A percentile compares a stretch with the other conserved stretches of the same genome.
Evolutionary conservation across 2,797 vertebrate species (phyloP).

Genomic region (Bradypodion pumilum): DNA sequence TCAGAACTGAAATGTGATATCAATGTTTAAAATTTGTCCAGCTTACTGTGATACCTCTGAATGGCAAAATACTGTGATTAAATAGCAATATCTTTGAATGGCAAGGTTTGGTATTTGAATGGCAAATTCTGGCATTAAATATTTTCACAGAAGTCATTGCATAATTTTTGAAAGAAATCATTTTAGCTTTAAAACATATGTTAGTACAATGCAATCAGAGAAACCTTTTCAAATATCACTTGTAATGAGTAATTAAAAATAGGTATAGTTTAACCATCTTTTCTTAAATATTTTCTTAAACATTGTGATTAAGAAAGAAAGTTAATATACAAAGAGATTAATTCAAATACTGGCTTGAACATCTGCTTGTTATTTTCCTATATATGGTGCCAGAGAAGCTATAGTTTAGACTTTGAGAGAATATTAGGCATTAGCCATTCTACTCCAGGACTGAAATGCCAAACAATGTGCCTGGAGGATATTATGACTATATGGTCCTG

Average conservation of each 20-base stretch:
- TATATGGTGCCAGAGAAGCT: constrained; percentile 58
- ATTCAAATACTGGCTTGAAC: constrained; percentile 44
- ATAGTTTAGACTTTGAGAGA: constrained; percentile 62
- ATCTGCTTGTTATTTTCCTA: constrained; percentile 37
- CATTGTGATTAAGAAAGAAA: constrained; percentile 50
- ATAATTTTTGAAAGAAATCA: not conserved
- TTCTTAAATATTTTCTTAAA: constrained; percentile 41
- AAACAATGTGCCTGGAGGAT: constrained; percentile 76
- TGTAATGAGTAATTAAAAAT: constrained; percentile 56
- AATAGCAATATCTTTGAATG: not conserved
- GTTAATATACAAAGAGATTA: constrained; percentile 35
- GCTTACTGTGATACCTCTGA: not conserved
- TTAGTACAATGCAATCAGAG: not conserved
- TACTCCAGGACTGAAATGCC: constrained; percentile 73
- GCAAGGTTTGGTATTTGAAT: not conserved
- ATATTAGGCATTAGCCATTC: constrained; percentile 72
- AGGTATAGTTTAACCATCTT: constrained; percentile 48
- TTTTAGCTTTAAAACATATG: not conserved
- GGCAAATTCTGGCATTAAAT: not conserved
- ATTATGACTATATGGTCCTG: constrained; percentile 57
- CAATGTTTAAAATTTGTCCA: not conserved
- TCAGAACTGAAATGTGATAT: not conserved
- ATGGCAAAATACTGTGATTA: not conserved
- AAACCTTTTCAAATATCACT: not conserved
- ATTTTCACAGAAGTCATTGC: not conserved